These are phyloP conservation scores for Harpalus rufipes DNA, from an alignment of 2,888 invertebrate genomes.

Conservation along the genomic window DNA sequence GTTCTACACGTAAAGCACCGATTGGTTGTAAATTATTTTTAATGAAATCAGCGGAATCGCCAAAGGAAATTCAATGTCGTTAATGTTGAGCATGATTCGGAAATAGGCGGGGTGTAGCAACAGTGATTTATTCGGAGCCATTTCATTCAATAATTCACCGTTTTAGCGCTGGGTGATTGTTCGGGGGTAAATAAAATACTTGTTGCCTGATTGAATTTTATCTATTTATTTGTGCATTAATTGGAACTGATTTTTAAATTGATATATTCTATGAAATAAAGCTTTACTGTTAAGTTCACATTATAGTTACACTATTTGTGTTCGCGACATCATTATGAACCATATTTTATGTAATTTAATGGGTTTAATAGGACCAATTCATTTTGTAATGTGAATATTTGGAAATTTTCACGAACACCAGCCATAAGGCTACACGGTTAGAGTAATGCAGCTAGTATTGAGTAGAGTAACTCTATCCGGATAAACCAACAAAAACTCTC, in stretches of 20 bases:
- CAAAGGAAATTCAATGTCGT: conserved; percentile 18
- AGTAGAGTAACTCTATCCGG: no score
- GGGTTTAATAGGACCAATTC: no score
- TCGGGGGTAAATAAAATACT: conserved; percentile 56
- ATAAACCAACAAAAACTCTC: no score
- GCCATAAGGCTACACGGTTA: no score
- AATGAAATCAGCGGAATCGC: conserved; percentile 3
- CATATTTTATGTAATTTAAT: no score
- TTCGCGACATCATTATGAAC: no score
- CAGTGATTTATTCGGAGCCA: conserved; percentile 40
- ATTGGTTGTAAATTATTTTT: neutral
- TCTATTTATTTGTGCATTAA: conserved; percentile 9
- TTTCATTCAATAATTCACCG: conserved; percentile 53
- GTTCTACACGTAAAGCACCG: neutral
- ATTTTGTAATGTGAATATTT: no score
- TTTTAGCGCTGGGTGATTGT: conserved; percentile 50
- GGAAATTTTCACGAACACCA: no score
- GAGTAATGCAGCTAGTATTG: no score
- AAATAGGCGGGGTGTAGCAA: conserved; percentile 9
- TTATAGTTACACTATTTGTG: no score
- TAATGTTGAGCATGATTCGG: conserved; percentile 16
- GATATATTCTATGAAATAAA: neutral
- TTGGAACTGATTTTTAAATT: conserved; percentile 3
- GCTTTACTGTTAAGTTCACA: no score
- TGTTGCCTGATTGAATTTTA: conserved; percentile 50